Conservation (phyloP, 2,113 vertebrate genomes). For the Ictalurus punctatus region DNA sequence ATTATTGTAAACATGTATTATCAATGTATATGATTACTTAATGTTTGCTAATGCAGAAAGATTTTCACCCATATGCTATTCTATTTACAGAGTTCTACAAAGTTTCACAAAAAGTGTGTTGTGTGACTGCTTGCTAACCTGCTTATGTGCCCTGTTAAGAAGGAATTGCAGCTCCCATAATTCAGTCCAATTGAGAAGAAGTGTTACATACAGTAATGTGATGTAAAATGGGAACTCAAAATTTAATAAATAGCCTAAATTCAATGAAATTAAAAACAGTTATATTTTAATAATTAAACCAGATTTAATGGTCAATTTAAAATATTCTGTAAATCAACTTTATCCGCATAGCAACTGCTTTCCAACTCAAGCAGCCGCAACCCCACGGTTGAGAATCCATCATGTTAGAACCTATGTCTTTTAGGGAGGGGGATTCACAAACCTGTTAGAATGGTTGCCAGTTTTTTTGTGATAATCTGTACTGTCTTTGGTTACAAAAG, state of each 20-base stretch:
- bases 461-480: not conserved
- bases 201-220: not conserved
- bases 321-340: not conserved
- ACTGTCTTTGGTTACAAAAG: conserved; percentile 63
- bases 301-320: not conserved
- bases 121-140: not conserved
- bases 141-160: not conserved
- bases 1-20: not conserved
- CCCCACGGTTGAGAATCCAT: not conserved
- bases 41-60: not conserved
- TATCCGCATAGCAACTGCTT: not conserved
- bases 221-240: not conserved
- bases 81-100: not conserved
- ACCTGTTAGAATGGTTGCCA: not conserved
- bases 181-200: not conserved
- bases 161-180: not conserved
- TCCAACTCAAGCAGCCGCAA: not conserved
- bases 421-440: not conserved
- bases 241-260: not conserved
- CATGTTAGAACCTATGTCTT: not conserved
- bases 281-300: not conserved
- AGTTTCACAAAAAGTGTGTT: too few relatives aligned
- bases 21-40: not conserved
- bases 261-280: not conserved
- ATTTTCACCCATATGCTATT: not conserved